phyloP scores from a whole-genome alignment of 2,888 invertebrate species.

The Hypselothyrea guttata region DNA sequence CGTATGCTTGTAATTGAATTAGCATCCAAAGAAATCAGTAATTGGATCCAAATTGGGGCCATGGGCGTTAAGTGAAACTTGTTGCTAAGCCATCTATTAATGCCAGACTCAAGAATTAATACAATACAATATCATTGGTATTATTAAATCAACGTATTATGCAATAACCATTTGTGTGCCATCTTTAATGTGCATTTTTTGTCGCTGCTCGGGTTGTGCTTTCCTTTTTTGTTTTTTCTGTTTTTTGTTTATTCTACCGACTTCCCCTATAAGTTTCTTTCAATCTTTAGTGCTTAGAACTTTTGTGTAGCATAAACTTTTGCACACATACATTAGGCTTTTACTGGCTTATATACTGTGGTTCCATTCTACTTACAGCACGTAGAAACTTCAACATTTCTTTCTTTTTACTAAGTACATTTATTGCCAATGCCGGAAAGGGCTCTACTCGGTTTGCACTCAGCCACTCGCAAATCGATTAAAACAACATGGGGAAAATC shows the following conservation, averaged over 20 bases:
- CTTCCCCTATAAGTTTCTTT: background rate
- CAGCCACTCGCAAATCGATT: too few species aligned
- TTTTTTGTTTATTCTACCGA: background rate
- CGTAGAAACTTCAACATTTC: slow-evolving; percentile 33
- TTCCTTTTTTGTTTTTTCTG: too few species aligned
- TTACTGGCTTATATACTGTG: slow-evolving; percentile 8
- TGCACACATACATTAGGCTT: slow-evolving; percentile 16
- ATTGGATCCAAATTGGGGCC: slow-evolving; percentile 35
- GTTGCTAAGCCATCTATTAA: background rate
- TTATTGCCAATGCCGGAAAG: too few species aligned
- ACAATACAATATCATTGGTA: too few species aligned
- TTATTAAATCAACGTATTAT: too few species aligned
- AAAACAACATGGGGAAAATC: too few species aligned
- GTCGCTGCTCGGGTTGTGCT: too few species aligned
- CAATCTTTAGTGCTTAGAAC: background rate
- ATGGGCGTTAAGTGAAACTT: slow-evolving; percentile 14
- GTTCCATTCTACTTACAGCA: slow-evolving; percentile 5
- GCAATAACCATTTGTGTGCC: too few species aligned
- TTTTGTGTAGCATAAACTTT: slow-evolving; percentile 8
- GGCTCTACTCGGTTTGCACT: too few species aligned
- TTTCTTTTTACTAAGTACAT: slow-evolving; percentile 2
- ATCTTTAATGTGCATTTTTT: too few species aligned
- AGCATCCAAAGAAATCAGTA: slow-evolving; percentile 38
- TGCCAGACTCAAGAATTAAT: too few species aligned
- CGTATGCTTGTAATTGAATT: slow-evolving; percentile 42